Evolutionary conservation across 2,888 invertebrate species (phyloP).

Genomic region (Capitulum mitella): DNA sequence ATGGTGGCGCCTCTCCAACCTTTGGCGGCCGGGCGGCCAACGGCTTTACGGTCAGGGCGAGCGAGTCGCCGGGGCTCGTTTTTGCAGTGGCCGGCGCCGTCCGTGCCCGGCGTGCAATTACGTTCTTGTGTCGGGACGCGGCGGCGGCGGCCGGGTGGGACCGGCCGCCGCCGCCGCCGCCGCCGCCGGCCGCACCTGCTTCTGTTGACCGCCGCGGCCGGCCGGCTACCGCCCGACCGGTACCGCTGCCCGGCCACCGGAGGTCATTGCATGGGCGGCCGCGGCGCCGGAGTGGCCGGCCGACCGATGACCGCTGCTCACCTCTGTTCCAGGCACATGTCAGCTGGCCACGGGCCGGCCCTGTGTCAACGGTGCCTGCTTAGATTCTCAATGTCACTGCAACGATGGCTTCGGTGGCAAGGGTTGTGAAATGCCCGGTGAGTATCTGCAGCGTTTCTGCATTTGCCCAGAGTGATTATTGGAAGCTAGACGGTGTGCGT

Average conservation of each 20-base stretch:
- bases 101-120: background rate
- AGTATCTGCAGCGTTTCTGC: no score
- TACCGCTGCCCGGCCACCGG: background rate
- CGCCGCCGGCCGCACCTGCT: no score
- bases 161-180: background rate
- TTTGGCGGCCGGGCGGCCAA: background rate
- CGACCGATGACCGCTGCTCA: constrained; percentile 11
- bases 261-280: background rate
- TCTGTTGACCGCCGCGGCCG: no score
- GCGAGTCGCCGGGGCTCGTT: background rate
- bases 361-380: constrained; percentile 87
- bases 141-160: background rate
- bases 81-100: background rate
- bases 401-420: constrained; percentile 92
- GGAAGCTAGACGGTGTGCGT: no score
- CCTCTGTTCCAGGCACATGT: constrained; percentile 48
- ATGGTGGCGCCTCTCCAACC: no score
- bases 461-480: no score
- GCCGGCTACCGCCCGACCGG: background rate
- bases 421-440: constrained; percentile 87
- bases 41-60: background rate
- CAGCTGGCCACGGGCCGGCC: constrained; percentile 80
- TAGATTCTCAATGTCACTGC: constrained; percentile 88
- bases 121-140: background rate
- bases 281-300: background rate